Evolutionary conservation across 2,797 vertebrate species (phyloP), one percentile per base, ranked within the genome.

Genomic region (Cyclura pinguis): DNA sequence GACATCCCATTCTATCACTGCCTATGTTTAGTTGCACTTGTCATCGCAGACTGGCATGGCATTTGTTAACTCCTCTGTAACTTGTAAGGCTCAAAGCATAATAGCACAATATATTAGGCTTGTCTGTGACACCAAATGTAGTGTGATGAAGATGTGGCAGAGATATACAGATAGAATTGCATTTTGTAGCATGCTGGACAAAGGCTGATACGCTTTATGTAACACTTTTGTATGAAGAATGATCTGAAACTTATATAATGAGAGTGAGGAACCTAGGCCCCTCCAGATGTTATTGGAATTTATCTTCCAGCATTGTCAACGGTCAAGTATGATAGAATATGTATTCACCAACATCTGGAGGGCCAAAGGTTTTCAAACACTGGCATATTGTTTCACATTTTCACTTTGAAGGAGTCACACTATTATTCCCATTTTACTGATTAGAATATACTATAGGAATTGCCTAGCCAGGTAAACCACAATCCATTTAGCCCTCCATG

Each of bases 11-110:
- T 32, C n/a, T 38, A 47, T 29, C 24, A 24, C 29, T 59, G 67
- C 52, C 80, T 88, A 82, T 74, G 35, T 88, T 88, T 88, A 83
- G 69, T 38, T 62, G 52, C 38, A 62, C 35, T 89, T 83, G 69
- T 83, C 80, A 74, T 76, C 29, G 1, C 16, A 6, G 80, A 74
- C 80, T 83, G n/a, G 67, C 38, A 0, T 62, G 69, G 80, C 29
- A 88, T 88, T 59, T 88, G 69, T 83, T 82, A 83, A 88, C 64
- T 42, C 24, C 42, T 32, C 38, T 62, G 14, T 24, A 87, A 69
- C 22, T 80, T 29, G 6, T 69, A 32, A 76, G 55, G 69, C 69
- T 83, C 29, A 38, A 67, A 47, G 29, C 88, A 76, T 47, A 76
- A 59, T 74, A 47, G 69, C 57, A 57, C 69, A 88, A 74, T 73